A percentile compares a stretch with the other conserved stretches of the same genome.
Conservation (phyloP, 2,888 invertebrate genomes). For the Macaria notata region DNA sequence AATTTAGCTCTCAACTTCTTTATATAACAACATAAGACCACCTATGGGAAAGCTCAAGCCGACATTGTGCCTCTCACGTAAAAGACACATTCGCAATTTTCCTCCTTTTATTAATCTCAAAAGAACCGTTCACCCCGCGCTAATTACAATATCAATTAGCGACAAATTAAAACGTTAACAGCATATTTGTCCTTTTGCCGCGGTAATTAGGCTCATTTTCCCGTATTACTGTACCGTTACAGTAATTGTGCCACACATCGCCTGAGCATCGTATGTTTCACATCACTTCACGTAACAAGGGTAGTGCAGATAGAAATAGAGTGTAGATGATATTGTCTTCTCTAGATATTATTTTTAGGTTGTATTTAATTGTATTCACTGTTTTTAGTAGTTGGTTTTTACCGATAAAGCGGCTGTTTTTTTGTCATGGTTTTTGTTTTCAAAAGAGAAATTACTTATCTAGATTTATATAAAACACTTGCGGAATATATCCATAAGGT, state of each 20-base stretch:
- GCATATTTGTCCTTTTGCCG: slow-evolving; percentile 43
- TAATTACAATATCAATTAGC: slow-evolving; percentile 32
- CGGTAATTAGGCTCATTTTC: slow-evolving; percentile 46
- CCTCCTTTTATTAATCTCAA: slow-evolving; percentile 7
- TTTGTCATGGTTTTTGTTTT: too few species aligned
- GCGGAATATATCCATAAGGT: too few species aligned
- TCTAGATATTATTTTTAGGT: too few species aligned
- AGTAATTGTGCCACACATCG: slow-evolving; percentile 59
- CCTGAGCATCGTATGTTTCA: slow-evolving; percentile 60
- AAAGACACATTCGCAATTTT: slow-evolving; percentile 5
- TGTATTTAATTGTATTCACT: too few species aligned
- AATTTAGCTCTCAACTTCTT: too few species aligned
- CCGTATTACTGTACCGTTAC: slow-evolving; percentile 56
- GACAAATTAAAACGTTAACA: slow-evolving; percentile 44
- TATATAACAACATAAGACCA: too few species aligned
- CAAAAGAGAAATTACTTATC: too few species aligned
- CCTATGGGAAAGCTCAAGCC: too few species aligned
- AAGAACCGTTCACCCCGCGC: slow-evolving; percentile 19
- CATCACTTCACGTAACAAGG: not conserved
- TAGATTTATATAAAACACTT: too few species aligned
- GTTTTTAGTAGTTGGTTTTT: too few species aligned
- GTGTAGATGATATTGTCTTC: too few species aligned
- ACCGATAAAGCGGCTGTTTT: too few species aligned
- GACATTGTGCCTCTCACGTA: not conserved
- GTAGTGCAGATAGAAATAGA: not conserved